Evolutionary conservation across 2,113 vertebrate species (phyloP).

Genomic region (Spea bombifrons): DNA sequence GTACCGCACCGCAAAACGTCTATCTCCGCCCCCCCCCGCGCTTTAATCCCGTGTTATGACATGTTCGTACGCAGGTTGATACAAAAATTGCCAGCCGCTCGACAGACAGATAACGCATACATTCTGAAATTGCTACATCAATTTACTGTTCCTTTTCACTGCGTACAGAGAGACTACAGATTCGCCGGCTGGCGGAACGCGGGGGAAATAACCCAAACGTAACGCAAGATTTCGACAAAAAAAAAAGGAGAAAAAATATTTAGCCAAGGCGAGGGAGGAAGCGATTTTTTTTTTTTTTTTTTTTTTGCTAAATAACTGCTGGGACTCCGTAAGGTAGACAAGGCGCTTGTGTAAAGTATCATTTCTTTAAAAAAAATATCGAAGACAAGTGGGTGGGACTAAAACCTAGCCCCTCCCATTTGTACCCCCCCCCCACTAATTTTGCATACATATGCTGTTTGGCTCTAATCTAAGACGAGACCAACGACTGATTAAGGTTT

Average conservation of each 20-base stretch:
- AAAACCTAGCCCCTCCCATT: too few relatives aligned
- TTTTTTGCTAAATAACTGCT: too few relatives aligned
- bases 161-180: neutral
- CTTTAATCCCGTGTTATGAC: neutral
- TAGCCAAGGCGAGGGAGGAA: neutral
- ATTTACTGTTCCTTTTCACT: neutral
- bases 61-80: neutral
- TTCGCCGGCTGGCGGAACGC: neutral
- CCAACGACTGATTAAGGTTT: too few relatives aligned
- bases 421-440: too few relatives aligned
- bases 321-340: too few relatives aligned
- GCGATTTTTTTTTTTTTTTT: neutral
- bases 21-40: too few relatives aligned
- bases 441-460: too few relatives aligned
- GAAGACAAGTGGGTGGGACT: too few relatives aligned
- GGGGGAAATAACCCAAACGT: neutral
- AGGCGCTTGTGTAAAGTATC: too few relatives aligned
- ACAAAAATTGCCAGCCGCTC: neutral
- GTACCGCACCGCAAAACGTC: too few relatives aligned
- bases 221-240: neutral
- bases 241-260: neutral
- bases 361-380: too few relatives aligned
- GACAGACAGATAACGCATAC: slow-evolving; percentile 2
- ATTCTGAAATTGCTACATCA: neutral
- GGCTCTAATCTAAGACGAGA: too few relatives aligned